Evolutionary conservation across 2,797 vertebrate genomes (phyloP).

Genomic region (Hephaestus fuliginosus): DNA sequence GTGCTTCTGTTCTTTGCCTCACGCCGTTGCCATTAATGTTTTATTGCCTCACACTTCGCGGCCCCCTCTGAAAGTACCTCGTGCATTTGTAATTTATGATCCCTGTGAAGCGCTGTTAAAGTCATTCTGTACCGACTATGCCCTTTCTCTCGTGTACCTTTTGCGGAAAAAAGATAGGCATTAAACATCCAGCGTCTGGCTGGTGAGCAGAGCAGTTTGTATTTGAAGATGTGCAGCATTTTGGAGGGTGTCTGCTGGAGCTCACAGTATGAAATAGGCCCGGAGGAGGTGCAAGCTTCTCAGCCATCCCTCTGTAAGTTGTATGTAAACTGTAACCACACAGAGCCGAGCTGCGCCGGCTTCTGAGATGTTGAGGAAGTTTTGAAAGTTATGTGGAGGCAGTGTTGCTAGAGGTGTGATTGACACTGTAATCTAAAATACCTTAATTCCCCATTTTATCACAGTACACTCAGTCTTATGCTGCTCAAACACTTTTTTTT

Average conservation of each 20-base stretch:
- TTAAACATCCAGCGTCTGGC: conserved; percentile 36
- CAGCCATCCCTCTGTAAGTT: not conserved
- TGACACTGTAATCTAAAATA: conserved; percentile 43
- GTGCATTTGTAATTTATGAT: conserved; percentile 68
- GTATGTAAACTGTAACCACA: conserved; percentile 8
- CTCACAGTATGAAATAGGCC: conserved; percentile 44
- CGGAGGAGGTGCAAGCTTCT: conserved; percentile 31
- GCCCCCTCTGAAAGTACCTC: conserved; percentile 49
- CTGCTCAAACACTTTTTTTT: conserved; percentile 21
- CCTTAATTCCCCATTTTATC: conserved; percentile 14
- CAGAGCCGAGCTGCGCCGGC: conserved; percentile 28
- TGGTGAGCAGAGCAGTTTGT: conserved; percentile 44
- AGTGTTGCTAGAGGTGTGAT: conserved; percentile 21
- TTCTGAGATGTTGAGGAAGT: conserved; percentile 19
- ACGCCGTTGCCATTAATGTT: conserved; percentile 59
- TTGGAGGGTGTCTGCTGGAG: conserved; percentile 19
- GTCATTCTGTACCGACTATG: conserved; percentile 36
- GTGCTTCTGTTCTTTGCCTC: conserved; percentile 31
- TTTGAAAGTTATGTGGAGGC: conserved; percentile 22
- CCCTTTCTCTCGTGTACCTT: conserved; percentile 35
- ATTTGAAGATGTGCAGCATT: conserved; percentile 41
- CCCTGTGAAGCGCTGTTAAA: conserved; percentile 38
- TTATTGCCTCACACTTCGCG: conserved; percentile 59
- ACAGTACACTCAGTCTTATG: conserved; percentile 18
- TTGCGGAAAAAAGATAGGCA: not conserved